Percentiles rank a stretch among this genome's conserved stretches.
These are phyloP conservation scores for Passer domesticus DNA, from an alignment of 2,113 vertebrate species.

Conservation along the genomic window DNA sequence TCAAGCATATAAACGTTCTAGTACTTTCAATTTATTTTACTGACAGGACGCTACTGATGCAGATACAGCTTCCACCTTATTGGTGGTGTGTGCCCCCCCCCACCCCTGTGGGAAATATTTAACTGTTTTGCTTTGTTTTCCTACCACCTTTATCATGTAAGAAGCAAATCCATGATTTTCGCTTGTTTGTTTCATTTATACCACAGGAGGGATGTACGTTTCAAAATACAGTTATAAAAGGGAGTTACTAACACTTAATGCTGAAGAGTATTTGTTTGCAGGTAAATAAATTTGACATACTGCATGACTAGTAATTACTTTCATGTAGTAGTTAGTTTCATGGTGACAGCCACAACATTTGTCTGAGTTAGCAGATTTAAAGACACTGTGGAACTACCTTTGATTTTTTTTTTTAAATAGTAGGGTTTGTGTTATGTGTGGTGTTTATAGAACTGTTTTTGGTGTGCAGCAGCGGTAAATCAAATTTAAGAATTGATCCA, in stretches of 20 bases:
- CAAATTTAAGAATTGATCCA: conserved; percentile 1
- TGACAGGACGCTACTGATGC: background rate
- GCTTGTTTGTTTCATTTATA: background rate
- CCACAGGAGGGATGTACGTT: background rate
- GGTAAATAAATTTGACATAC: conserved; percentile 56
- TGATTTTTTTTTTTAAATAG: conserved; percentile 41
- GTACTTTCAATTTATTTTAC: background rate
- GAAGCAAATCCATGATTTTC: conserved; percentile 14
- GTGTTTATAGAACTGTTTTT: background rate
- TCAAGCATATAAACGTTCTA: background rate
- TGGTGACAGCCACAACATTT: conserved; percentile 45
- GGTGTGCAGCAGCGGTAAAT: background rate
- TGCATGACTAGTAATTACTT: conserved; percentile 41
- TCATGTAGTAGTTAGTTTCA: conserved; percentile 50
- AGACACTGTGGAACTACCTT: background rate
- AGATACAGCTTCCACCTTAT: background rate
- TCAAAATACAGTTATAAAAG: conserved; percentile 44
- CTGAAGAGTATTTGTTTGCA: conserved; percentile 61
- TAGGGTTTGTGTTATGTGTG: background rate
- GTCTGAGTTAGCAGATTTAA: conserved; percentile 45
- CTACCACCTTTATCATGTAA: background rate
- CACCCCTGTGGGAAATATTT: background rate
- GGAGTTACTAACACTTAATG: conserved; percentile 43
- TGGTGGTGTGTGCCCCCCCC: background rate
- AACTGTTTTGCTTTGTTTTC: background rate